These are phyloP conservation scores for Erynnis tages DNA, from an alignment of 2,888 invertebrate species.

Conservation along the genomic window DNA sequence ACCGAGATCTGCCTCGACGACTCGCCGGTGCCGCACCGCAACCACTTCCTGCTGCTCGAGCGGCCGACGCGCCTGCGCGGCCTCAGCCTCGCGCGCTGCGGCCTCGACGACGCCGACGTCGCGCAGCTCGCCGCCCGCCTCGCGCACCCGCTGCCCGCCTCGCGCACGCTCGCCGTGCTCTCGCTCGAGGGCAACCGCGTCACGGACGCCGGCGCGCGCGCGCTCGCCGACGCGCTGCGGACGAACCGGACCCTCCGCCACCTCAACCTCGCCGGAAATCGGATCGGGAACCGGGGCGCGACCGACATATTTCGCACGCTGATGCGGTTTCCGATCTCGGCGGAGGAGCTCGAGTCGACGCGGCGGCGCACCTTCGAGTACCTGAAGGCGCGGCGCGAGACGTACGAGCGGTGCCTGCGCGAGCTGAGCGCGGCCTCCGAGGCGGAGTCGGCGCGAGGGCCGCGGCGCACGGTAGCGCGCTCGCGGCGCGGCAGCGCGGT, in stretches of 20 bases:
- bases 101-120: conserved; percentile 36
- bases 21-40: conserved; percentile 35
- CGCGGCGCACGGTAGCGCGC: background rate
- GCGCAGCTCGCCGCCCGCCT: conserved; percentile 33
- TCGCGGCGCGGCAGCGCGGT: background rate
- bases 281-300: conserved; percentile 38
- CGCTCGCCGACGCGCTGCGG: conserved; percentile 37
- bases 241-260: conserved; percentile 40
- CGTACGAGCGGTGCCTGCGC: conserved; percentile 23
- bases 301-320: conserved; percentile 33
- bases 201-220: conserved; percentile 37
- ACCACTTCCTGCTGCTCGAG: conserved; percentile 37
- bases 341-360: conserved; percentile 33
- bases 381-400: conserved; percentile 27
- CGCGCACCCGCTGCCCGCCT: conserved; percentile 36
- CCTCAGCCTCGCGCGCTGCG: conserved; percentile 41
- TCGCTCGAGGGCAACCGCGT: conserved; percentile 36
- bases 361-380: conserved; percentile 33
- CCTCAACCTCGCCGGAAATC: conserved; percentile 42
- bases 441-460: background rate
- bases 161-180: conserved; percentile 25
- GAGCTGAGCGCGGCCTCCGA: conserved; percentile 26
- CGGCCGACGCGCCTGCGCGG: conserved; percentile 27
- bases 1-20: conserved; percentile 44
- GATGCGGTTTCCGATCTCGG: conserved; percentile 36